Percentiles rank a stretch among this genome's conserved stretches.
phyloP scores from a whole-genome alignment of 2,888 invertebrate genomes.

The Dynastes hyllus region DNA sequence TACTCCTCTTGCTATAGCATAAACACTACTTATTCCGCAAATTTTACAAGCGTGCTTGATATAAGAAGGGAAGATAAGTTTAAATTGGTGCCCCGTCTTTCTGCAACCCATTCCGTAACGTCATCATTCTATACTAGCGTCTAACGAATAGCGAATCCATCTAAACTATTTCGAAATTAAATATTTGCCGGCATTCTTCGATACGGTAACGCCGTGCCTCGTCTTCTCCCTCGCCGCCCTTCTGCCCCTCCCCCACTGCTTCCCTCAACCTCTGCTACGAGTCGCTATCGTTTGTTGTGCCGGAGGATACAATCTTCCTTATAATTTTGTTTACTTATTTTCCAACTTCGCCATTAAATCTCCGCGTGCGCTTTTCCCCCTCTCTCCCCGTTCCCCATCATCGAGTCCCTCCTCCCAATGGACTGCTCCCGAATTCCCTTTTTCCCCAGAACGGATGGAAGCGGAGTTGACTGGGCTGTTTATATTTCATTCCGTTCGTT shows the following conservation, averaged over 20 bases:
- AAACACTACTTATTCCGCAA: too few relatives aligned
- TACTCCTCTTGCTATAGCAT: too few relatives aligned
- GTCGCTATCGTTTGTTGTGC: constrained; percentile 30
- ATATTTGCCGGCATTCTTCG: constrained; percentile 50
- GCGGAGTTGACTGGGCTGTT: constrained; percentile 19
- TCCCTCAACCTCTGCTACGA: constrained; percentile 4
- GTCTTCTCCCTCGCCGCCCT: too few relatives aligned
- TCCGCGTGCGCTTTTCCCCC: constrained; percentile 20
- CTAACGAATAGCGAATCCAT: constrained; percentile 38
- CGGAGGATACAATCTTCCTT: constrained; percentile 52
- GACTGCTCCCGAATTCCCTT: not conserved
- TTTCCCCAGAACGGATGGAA: not conserved
- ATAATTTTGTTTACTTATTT: constrained; percentile 54
- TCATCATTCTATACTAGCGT: constrained; percentile 9
- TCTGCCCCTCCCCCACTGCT: not conserved
- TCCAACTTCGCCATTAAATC: constrained; percentile 53
- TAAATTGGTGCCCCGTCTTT: too few relatives aligned
- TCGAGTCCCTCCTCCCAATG: not conserved
- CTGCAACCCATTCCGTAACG: not conserved
- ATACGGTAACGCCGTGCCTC: constrained; percentile 1
- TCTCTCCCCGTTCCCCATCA: not conserved
- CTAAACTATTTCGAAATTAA: constrained; percentile 49
- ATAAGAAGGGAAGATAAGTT: too few relatives aligned
- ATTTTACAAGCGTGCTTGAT: too few relatives aligned
- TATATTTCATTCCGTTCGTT: constrained; percentile 29